A percentile compares a stretch with the other conserved stretches of the same genome.
Conservation (phyloP, 2,888 invertebrate genomes). For the Mycalesis mineus region DNA sequence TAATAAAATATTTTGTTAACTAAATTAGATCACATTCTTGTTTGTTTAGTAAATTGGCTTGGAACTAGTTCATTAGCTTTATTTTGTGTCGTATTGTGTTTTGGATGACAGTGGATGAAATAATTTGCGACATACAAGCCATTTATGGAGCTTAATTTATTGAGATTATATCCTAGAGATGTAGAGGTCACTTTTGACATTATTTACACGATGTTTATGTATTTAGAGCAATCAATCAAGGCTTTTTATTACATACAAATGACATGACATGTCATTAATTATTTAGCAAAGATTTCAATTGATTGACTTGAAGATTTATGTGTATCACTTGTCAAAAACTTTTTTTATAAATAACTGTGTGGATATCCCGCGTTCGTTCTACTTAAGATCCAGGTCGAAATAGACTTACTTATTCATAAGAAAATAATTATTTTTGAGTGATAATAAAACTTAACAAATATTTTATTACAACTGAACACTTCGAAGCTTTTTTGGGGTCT, state of each 20-base stretch:
- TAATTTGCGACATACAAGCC: constrained; percentile 5
- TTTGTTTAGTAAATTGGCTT: constrained; percentile 30
- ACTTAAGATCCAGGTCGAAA: no score
- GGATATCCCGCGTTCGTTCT: no score
- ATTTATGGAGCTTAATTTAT: constrained; percentile 5
- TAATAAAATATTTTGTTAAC: constrained; percentile 24
- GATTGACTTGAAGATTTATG: no score
- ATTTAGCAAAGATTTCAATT: background rate
- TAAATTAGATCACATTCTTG: constrained; percentile 29
- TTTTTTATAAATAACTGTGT: no score
- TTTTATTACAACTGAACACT: no score
- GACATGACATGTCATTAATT: background rate
- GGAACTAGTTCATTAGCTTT: constrained; percentile 15
- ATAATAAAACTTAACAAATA: no score
- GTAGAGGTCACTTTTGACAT: background rate
- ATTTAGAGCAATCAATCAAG: background rate
- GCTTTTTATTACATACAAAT: no score
- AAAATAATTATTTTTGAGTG: no score
- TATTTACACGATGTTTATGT: background rate
- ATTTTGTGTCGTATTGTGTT: background rate
- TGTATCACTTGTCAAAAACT: no score
- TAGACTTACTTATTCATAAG: no score
- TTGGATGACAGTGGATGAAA: background rate
- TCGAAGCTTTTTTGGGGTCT: no score
- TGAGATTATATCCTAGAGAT: background rate